Percentiles rank a stretch among this genome's conserved stretches.
Evolutionary conservation across 2,888 invertebrate genomes (phyloP).

Genomic region (Nyleta sp.): DNA sequence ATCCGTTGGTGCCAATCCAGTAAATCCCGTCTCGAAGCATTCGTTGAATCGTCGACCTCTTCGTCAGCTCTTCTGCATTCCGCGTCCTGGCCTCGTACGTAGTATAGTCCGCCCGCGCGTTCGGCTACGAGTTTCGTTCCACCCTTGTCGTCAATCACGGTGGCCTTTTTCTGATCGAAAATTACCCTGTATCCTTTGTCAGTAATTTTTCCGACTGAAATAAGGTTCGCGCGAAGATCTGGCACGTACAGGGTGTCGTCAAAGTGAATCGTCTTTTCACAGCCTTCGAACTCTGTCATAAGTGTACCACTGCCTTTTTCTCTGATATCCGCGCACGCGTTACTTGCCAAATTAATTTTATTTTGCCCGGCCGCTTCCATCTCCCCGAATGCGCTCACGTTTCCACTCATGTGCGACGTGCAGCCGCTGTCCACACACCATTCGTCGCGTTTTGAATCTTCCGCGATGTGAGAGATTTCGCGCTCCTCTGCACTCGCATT

Average conservation of each 20-base stretch:
- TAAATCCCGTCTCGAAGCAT: not conserved
- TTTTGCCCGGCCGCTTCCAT: not conserved
- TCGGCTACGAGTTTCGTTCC: not conserved
- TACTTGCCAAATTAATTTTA: not conserved
- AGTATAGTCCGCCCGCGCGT: slow-evolving; percentile 15
- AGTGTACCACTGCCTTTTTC: not conserved
- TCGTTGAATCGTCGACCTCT: not conserved
- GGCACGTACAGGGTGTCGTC: slow-evolving; percentile 19
- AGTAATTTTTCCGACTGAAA: slow-evolving; percentile 14
- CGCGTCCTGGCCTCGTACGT: not conserved
- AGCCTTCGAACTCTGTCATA: not conserved
- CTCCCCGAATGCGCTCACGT: not conserved
- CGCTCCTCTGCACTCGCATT: not conserved
- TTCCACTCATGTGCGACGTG: slow-evolving; percentile 43
- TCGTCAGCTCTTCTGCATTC: not conserved
- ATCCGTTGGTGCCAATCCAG: slow-evolving; percentile 24
- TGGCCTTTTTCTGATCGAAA: slow-evolving; percentile 3
- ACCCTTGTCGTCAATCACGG: not conserved
- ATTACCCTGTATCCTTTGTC: slow-evolving; percentile 6
- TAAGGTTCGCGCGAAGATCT: not conserved
- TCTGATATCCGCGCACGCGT: not conserved
- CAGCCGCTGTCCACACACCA: slow-evolving; percentile 42
- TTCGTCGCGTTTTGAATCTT: not conserved
- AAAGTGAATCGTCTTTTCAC: not conserved
- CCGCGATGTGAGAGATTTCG: not conserved